Conservation (phyloP, 2,797 vertebrate species). For the Danionella dracula region DNA sequence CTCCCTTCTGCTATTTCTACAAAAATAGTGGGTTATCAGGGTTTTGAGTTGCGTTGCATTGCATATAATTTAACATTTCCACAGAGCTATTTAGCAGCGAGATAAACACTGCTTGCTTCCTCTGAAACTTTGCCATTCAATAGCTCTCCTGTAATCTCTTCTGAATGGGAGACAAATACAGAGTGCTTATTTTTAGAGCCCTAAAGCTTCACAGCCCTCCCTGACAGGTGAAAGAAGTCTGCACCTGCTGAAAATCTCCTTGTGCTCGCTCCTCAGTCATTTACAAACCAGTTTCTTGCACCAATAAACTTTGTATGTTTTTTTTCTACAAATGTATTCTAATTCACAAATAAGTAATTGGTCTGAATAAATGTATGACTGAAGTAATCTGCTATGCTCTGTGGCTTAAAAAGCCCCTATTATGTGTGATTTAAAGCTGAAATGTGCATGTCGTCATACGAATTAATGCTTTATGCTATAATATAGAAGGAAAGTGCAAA, state of each 20-base stretch:
- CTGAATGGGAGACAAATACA: not conserved
- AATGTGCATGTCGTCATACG: no score
- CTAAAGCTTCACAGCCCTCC: not conserved
- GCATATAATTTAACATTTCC: not conserved
- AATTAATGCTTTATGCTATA: no score
- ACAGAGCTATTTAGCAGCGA: not conserved
- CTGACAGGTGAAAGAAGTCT: not conserved
- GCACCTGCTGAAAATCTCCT: not conserved
- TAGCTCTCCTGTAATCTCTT: slow-evolving; percentile 21
- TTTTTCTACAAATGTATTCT: no score
- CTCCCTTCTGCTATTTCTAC: not conserved
- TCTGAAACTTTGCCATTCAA: not conserved
- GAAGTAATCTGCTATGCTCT: no score
- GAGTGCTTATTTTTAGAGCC: slow-evolving; percentile 1
- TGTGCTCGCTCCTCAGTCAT: no score
- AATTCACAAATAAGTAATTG: no score
- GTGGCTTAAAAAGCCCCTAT: no score
- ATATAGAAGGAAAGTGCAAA: no score
- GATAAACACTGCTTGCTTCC: not conserved
- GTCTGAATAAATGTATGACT: no score
- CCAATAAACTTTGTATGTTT: no score
- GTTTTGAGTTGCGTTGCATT: not conserved
- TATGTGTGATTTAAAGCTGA: no score
- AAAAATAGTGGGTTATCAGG: not conserved
- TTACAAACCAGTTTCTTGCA: no score